Conservation (phyloP, 92 coral and sea anemone species). For the Porites cylindrica region DNA sequence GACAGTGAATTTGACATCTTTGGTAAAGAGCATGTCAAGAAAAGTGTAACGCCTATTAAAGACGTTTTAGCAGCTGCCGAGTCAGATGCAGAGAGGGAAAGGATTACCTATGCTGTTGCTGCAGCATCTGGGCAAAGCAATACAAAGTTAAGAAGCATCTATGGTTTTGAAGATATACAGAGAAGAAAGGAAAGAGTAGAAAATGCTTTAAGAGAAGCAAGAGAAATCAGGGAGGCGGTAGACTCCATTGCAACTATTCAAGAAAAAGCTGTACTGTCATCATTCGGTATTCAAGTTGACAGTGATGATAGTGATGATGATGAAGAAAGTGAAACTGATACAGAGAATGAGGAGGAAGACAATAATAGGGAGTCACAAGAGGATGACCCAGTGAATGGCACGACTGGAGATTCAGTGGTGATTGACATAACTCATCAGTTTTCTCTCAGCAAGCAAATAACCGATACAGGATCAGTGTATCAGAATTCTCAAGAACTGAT, state of each 20-base stretch:
- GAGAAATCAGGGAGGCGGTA: constrained; percentile 28
- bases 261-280: neutral
- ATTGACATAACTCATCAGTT: constrained; percentile 39
- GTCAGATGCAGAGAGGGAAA: constrained; percentile 63
- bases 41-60: constrained; percentile 20
- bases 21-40: no score
- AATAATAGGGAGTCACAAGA: neutral
- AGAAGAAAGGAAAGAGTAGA: no score
- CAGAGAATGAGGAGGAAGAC: constrained; percentile 19
- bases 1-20: no score
- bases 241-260: no score
- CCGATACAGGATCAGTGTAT: constrained; percentile 19
- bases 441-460: constrained; percentile 44
- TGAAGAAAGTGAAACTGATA: constrained; percentile 51
- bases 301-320: constrained; percentile 17
- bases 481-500: constrained; percentile 1
- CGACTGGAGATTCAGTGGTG: neutral
- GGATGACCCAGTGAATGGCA: neutral
- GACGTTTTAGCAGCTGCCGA: constrained; percentile 51
- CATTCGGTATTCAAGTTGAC: constrained; percentile 41
- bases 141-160: no score
- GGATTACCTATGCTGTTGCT: constrained; percentile 55
- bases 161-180: no score
- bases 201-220: no score
- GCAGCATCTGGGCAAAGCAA: no score